Percentiles rank a stretch among this genome's conserved stretches.
phyloP scores from a whole-genome alignment of 37 sponge, comb jelly and placozoan species.

The Beroe ovata region DNA sequence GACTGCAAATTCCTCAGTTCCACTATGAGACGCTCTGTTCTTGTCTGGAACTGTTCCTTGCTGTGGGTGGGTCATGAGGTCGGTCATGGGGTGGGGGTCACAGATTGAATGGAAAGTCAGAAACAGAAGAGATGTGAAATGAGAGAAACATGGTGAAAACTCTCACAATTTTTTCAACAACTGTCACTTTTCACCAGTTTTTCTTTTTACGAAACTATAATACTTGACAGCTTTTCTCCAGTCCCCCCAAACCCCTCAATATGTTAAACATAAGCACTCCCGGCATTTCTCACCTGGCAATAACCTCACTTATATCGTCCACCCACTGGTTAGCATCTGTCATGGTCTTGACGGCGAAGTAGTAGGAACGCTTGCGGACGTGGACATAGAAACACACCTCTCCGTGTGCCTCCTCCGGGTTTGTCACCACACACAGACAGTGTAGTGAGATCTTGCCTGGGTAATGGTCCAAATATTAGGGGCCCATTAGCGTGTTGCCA shows the following conservation, averaged over 20 bases:
- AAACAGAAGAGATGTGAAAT: too few species aligned
- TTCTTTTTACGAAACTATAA: too few species aligned
- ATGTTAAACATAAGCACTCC: not conserved
- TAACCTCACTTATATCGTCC: constrained; percentile 58
- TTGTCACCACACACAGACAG: constrained; percentile 43
- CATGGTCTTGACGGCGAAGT: constrained; percentile 66
- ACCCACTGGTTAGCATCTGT: constrained; percentile 49
- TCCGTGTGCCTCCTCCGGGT: constrained; percentile 20
- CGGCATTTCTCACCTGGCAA: not conserved
- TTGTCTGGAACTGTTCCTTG: constrained; percentile 56
- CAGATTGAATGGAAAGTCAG: too few species aligned
- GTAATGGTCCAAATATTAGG: too few species aligned
- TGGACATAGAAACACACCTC: constrained; percentile 58
- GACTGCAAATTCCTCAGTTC: constrained; percentile 51
- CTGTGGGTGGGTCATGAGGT: too few species aligned
- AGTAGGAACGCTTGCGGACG: constrained; percentile 40
- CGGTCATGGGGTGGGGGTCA: too few species aligned
- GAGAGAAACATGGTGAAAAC: too few species aligned
- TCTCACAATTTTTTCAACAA: too few species aligned
- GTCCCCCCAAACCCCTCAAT: too few species aligned
- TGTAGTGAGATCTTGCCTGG: constrained; percentile 64
- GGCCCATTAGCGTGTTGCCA: too few species aligned
- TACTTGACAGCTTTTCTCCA: too few species aligned
- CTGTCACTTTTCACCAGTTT: too few species aligned
- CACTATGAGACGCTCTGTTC: constrained; percentile 42